Evolutionary conservation across 2,797 vertebrate genomes (phyloP).

Genomic region (Melanotaenia nigrans): DNA sequence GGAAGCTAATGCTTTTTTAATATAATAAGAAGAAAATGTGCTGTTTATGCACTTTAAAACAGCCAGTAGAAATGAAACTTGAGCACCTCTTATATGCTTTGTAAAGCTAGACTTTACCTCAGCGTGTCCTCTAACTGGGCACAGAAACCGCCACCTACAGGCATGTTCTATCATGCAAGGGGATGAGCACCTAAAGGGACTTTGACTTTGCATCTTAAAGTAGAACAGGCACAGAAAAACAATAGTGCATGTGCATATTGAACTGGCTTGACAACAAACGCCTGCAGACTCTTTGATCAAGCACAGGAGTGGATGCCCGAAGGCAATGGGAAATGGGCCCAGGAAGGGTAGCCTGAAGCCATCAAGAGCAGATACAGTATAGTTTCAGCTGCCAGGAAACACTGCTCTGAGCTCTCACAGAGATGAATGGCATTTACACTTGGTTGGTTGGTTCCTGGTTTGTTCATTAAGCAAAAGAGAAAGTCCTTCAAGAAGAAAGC

Average conservation of each 20-base stretch:
- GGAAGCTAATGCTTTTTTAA: conserved; percentile 18
- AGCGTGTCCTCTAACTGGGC: conserved; percentile 46
- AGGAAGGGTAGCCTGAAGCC: conserved; percentile 71
- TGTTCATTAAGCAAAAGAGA: conserved; percentile 51
- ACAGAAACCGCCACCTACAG: conserved; percentile 48
- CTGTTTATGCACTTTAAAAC: conserved; percentile 7
- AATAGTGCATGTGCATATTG: conserved; percentile 42
- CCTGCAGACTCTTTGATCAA: conserved; percentile 77
- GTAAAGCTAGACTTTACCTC: conserved; percentile 51
- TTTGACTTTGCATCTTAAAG: conserved; percentile 51
- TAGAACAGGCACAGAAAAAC: conserved; percentile 35
- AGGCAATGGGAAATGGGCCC: conserved; percentile 57
- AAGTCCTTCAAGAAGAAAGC: conserved; percentile 44
- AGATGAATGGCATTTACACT: conserved; percentile 60
- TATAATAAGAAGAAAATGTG: conserved; percentile 16
- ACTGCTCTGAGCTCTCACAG: conserved; percentile 47
- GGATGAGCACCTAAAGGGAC: conserved; percentile 53
- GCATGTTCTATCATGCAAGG: conserved; percentile 56
- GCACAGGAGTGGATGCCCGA: conserved; percentile 64
- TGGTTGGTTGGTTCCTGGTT: conserved; percentile 48
- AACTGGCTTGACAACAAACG: conserved; percentile 73
- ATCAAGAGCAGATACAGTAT: conserved; percentile 63
- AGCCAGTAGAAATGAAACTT: conserved; percentile 33
- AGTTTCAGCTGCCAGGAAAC: conserved; percentile 54
- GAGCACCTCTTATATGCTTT: conserved; percentile 40